Evolutionary conservation across 2,797 vertebrate genomes (phyloP).

Genomic region (Falco biarmicus): DNA sequence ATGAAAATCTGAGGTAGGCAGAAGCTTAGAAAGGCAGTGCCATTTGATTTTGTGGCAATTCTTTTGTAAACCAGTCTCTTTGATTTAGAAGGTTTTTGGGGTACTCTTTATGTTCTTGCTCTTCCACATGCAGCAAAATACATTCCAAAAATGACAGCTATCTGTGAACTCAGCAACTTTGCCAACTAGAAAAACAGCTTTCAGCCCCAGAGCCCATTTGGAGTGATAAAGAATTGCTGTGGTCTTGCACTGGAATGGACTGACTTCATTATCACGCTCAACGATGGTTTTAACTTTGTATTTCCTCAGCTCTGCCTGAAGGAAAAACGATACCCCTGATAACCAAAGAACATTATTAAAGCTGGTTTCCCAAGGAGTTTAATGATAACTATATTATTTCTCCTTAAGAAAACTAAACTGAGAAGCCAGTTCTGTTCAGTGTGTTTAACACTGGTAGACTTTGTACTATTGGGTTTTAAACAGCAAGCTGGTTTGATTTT

Average conservation of each 20-base stretch:
- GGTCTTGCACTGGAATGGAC: constrained; percentile 63
- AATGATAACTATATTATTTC: constrained; percentile 74
- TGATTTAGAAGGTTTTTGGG: neutral
- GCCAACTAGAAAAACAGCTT: constrained; percentile 50
- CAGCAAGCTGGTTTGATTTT: constrained; percentile 9
- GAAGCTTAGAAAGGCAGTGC: neutral
- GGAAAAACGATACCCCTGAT: constrained; percentile 68
- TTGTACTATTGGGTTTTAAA: constrained; percentile 18
- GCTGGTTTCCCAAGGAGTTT: constrained; percentile 65
- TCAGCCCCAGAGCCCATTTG: constrained; percentile 31
- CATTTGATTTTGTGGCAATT: neutral
- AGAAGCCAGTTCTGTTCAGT: constrained; percentile 51
- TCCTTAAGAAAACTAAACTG: constrained; percentile 63
- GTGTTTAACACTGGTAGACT: neutral
- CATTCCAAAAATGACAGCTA: constrained; percentile 42
- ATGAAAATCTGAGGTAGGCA: neutral
- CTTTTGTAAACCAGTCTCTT: neutral
- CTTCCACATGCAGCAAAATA: constrained; percentile 20
- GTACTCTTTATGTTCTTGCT: constrained; percentile 8
- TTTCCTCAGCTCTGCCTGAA: constrained; percentile 71
- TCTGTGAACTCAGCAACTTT: constrained; percentile 71
- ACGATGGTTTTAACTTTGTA: constrained; percentile 63
- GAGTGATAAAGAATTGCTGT: constrained; percentile 68
- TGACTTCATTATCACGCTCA: constrained; percentile 72
- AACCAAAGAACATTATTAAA: constrained; percentile 75